A percentile compares a stretch with the other conserved stretches of the same genome.
Conservation (phyloP, 2,888 invertebrate species). For the Dicyrtoma fusca region DNA sequence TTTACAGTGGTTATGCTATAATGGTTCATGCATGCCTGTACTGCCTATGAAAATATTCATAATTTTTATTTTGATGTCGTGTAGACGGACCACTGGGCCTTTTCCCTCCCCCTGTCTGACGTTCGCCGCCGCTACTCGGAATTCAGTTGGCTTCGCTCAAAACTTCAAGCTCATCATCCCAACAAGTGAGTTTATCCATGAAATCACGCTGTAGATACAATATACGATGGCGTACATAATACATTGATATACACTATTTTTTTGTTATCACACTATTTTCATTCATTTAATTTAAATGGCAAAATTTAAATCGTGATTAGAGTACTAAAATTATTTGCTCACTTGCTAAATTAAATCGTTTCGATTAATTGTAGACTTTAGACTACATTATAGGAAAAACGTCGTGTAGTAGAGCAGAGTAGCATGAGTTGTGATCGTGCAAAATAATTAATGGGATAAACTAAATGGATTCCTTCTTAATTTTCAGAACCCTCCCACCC, state of each 20-base stretch:
- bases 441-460: neutral
- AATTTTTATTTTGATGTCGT: constrained; percentile 3
- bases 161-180: constrained; percentile 46
- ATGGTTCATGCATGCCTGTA: too few relatives aligned
- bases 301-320: neutral
- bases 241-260: neutral
- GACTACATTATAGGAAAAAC: neutral
- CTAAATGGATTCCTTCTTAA: neutral
- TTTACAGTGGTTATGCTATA: too few relatives aligned
- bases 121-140: constrained; percentile 53
- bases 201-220: too few relatives aligned
- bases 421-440: too few relatives aligned
- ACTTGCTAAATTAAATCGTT: neutral
- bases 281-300: constrained; percentile 4
- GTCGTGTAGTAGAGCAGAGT: too few relatives aligned
- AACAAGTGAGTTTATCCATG: constrained; percentile 47
- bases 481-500: constrained; percentile 45
- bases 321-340: neutral
- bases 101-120: constrained; percentile 42
- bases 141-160: constrained; percentile 51
- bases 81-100: constrained; percentile 53
- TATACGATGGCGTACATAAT: neutral
- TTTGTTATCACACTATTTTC: constrained; percentile 1
- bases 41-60: too few relatives aligned
- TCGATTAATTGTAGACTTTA: neutral